Evolutionary conservation across 2,888 invertebrate genomes (phyloP).

Genomic region (Allolobophora icterica): DNA sequence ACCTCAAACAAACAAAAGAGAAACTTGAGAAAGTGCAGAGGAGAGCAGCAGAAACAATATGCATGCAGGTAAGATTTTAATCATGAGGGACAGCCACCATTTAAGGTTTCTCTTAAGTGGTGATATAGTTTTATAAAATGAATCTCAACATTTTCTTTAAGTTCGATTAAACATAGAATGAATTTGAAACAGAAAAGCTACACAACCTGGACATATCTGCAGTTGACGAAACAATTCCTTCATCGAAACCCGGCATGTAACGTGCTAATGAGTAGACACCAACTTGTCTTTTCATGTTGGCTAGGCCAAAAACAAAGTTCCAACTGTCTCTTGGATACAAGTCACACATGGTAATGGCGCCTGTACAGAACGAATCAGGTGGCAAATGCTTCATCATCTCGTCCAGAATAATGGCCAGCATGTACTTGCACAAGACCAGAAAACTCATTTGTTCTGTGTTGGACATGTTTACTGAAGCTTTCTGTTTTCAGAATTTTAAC

Average conservation of each 20-base stretch:
- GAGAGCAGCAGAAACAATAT: too few species aligned
- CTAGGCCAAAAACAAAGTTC: constrained; percentile 25
- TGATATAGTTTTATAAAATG: not conserved
- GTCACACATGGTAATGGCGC: constrained; percentile 21
- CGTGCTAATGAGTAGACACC: constrained; percentile 24
- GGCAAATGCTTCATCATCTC: not conserved
- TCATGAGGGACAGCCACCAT: too few species aligned
- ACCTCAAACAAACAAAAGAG: too few species aligned
- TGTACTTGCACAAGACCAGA: constrained; percentile 22
- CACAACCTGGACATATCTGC: not conserved
- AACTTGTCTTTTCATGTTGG: not conserved
- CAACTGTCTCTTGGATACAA: constrained; percentile 24
- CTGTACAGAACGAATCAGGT: not conserved
- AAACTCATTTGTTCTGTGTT: not conserved
- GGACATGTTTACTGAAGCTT: not conserved
- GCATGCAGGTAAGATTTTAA: too few species aligned
- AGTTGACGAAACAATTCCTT: not conserved
- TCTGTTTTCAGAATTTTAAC: constrained; percentile 18
- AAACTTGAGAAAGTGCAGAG: too few species aligned
- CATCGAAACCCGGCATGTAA: constrained; percentile 23
- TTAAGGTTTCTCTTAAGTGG: too few species aligned
- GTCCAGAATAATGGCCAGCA: not conserved
- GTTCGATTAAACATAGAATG: not conserved
- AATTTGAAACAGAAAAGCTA: not conserved
- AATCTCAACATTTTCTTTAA: not conserved